Conservation (phyloP, 2,113 vertebrate genomes). For the Zosterops borbonicus region DNA sequence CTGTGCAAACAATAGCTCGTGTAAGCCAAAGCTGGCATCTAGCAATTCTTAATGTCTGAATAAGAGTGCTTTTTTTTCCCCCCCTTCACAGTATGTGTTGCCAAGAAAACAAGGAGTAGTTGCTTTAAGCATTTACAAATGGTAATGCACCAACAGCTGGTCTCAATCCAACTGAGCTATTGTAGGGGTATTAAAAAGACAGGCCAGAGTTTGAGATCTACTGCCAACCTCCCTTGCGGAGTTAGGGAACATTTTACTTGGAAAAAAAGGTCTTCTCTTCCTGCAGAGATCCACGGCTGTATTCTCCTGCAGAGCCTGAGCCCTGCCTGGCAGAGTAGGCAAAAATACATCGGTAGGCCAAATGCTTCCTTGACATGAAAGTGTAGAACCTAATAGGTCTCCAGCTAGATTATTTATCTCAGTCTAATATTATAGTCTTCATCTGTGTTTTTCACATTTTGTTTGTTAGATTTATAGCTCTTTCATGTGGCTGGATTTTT, state of each 20-base stretch:
- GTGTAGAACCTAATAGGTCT: constrained; percentile 53
- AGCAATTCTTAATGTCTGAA: constrained; percentile 77
- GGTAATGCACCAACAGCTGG: constrained; percentile 84
- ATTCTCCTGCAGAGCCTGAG: constrained; percentile 71
- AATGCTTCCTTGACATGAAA: constrained; percentile 69
- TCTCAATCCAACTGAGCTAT: constrained; percentile 80
- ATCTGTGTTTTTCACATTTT: not conserved
- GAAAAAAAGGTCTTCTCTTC: constrained; percentile 77
- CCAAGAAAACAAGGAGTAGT: constrained; percentile 83
- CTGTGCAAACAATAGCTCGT: constrained; percentile 71
- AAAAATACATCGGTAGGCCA: constrained; percentile 64
- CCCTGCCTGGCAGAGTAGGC: constrained; percentile 72
- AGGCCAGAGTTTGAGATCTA: constrained; percentile 79
- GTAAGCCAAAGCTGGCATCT: constrained; percentile 72
- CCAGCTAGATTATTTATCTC: constrained; percentile 49
- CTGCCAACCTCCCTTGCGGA: constrained; percentile 80
- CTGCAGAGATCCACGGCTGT: constrained; percentile 71
- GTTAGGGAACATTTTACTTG: constrained; percentile 80
- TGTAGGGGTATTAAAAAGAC: constrained; percentile 83
- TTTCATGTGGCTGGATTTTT: not conserved
- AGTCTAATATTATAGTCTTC: constrained; percentile 5
- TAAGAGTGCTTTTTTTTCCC: constrained; percentile 51
- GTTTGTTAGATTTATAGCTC: not conserved
- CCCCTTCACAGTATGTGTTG: constrained; percentile 58
- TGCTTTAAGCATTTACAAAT: constrained; percentile 85